phyloP scores from a whole-genome alignment of 2,113 vertebrate species.

The Hippocampus comes region DNA sequence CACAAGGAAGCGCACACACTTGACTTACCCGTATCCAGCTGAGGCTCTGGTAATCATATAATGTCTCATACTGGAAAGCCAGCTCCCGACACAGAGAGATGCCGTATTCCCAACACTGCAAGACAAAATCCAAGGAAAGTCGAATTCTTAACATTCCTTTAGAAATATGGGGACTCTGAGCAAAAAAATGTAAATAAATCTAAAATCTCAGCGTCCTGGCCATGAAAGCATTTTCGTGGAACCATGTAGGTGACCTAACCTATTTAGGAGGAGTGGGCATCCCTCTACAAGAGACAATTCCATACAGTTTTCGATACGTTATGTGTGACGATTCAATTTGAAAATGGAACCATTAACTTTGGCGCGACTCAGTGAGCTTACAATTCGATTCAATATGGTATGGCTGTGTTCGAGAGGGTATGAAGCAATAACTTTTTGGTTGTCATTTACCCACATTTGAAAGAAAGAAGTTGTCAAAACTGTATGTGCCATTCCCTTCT shows the following conservation, averaged over 20 bases:
- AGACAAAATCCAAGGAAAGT: slow-evolving; percentile 19
- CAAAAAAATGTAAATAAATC: background rate
- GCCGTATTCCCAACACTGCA: slow-evolving; percentile 97
- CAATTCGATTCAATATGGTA: no score
- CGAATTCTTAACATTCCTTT: background rate
- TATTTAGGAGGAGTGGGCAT: background rate
- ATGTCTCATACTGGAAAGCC: slow-evolving; percentile 93
- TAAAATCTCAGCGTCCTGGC: background rate
- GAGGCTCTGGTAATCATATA: slow-evolving; percentile 98
- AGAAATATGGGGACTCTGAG: background rate
- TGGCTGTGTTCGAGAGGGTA: no score
- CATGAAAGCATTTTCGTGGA: background rate
- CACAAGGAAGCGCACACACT: slow-evolving; percentile 10
- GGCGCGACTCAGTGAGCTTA: no score
- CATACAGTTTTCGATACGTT: no score
- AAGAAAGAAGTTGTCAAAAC: no score
- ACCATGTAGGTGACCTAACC: background rate
- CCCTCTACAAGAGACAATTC: no score
- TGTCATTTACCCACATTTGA: no score
- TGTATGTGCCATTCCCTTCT: no score
- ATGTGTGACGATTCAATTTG: no score
- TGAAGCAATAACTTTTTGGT: no score
- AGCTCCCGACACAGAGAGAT: slow-evolving; percentile 95
- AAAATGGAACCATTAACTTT: no score
- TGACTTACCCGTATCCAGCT: slow-evolving; percentile 97